phyloP scores from a whole-genome alignment of 2,797 vertebrate genomes.

The Chromobotia macracanthus region DNA sequence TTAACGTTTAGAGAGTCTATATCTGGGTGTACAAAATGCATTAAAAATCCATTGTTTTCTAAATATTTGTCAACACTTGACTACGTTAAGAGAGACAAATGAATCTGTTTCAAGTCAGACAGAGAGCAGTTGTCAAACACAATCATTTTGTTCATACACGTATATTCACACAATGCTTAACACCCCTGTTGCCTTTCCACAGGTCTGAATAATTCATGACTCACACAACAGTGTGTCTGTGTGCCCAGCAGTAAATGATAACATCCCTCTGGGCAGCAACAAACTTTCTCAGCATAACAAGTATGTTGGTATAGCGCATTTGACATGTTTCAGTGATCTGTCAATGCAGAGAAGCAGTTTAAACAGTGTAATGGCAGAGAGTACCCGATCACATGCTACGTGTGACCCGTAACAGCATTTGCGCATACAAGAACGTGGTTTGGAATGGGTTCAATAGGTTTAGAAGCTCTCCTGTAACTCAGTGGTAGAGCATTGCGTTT shows the following conservation, averaged over 20 bases:
- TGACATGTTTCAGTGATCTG: conserved; percentile 51
- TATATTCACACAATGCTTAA: conserved; percentile 26
- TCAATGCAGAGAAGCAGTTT: conserved; percentile 26
- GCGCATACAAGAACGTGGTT: background rate
- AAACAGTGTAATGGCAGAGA: conserved; percentile 12
- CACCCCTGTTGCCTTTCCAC: background rate
- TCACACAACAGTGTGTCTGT: conserved; percentile 26
- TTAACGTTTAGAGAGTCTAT: background rate
- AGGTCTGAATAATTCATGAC: conserved; percentile 47
- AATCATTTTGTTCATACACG: conserved; percentile 43
- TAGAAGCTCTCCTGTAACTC: too few species aligned
- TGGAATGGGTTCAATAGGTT: conserved; percentile 12
- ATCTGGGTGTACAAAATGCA: background rate
- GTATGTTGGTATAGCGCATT: conserved; percentile 35
- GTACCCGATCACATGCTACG: background rate
- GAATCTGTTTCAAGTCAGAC: conserved; percentile 44
- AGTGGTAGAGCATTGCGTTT: too few species aligned
- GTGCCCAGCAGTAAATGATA: conserved; percentile 32
- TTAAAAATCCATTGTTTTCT: background rate
- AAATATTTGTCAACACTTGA: conserved; percentile 9
- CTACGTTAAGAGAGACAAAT: conserved; percentile 15
- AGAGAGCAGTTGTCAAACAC: conserved; percentile 47
- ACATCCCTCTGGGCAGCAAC: conserved; percentile 39
- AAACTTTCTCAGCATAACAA: conserved; percentile 43
- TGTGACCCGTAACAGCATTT: background rate